These are phyloP conservation scores for Drosophila aff. DNA, from an alignment of 1,140 invertebrate genomes.

Conservation along the genomic window DNA sequence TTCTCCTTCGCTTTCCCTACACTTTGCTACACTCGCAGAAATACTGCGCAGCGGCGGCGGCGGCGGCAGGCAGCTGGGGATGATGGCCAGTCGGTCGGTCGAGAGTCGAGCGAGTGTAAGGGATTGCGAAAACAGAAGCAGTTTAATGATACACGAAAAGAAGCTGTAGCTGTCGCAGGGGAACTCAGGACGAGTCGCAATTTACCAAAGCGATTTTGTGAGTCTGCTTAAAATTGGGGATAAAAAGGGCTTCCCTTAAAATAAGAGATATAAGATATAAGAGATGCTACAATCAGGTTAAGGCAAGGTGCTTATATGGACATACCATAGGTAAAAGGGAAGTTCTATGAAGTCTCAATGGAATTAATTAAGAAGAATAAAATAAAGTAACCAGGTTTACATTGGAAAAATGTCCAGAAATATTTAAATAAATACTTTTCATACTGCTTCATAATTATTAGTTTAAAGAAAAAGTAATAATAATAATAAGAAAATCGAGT, in stretches of 20 bases:
- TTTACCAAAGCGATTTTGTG: conserved; percentile 6
- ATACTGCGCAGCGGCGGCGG: neutral
- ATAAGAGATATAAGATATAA: too few relatives aligned
- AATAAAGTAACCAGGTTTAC: neutral
- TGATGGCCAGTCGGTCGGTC: neutral
- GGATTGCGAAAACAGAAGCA: conserved; percentile 5
- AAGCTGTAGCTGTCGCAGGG: conserved; percentile 8
- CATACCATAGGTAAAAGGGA: neutral
- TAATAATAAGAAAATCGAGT: too few relatives aligned
- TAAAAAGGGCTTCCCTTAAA: neutral
- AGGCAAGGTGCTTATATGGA: neutral
- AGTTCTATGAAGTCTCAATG: neutral
- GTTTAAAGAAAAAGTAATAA: too few relatives aligned
- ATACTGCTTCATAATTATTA: neutral
- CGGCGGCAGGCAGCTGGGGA: neutral
- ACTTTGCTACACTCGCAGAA: conserved; percentile 40
- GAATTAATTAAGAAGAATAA: neutral
- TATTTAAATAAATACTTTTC: neutral
- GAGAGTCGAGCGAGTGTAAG: neutral
- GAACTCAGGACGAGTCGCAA: neutral
- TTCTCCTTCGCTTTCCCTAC: conserved; percentile 47
- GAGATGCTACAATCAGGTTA: neutral
- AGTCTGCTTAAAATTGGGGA: neutral
- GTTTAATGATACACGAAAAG: conserved; percentile 36
- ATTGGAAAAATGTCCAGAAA: neutral